phyloP scores from a whole-genome alignment of 2,888 invertebrate species.

The Biston stratarius region DNA sequence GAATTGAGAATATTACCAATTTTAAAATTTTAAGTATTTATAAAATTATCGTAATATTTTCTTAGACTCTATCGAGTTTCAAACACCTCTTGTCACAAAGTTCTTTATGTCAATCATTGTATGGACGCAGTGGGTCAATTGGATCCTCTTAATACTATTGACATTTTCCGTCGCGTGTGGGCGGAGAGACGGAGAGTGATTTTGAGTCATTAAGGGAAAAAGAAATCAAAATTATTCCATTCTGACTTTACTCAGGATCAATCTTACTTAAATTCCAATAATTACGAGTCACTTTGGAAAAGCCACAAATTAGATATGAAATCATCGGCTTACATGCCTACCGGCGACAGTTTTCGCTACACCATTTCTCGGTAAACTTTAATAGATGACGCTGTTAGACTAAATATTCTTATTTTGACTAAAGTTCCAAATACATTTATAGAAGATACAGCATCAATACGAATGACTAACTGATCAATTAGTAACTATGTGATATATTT shows the following conservation, averaged over 20 bases:
- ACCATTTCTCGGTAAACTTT: too few relatives aligned
- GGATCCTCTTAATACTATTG: conserved; percentile 21
- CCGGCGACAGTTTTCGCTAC: not conserved
- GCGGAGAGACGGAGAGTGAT: not conserved
- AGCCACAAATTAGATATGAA: not conserved
- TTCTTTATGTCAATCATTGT: conserved; percentile 27
- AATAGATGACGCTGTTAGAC: too few relatives aligned
- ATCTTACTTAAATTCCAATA: not conserved
- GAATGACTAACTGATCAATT: not conserved
- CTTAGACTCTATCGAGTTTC: not conserved
- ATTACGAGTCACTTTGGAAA: not conserved
- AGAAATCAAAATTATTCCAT: not conserved
- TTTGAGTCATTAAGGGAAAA: conserved; percentile 1
- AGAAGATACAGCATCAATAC: not conserved
- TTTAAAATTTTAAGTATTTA: too few relatives aligned
- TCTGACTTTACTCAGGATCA: not conserved
- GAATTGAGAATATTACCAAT: too few relatives aligned
- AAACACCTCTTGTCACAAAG: conserved; percentile 30
- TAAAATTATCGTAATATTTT: too few relatives aligned
- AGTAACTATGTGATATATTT: too few relatives aligned
- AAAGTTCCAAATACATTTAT: not conserved
- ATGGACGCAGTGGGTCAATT: conserved; percentile 32
- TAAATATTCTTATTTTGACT: not conserved
- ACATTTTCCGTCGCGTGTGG: conserved; percentile 26
- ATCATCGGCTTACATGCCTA: not conserved